Evolutionary conservation across 2,888 invertebrate genomes (phyloP).

Genomic region (Danaus chrysippus): DNA sequence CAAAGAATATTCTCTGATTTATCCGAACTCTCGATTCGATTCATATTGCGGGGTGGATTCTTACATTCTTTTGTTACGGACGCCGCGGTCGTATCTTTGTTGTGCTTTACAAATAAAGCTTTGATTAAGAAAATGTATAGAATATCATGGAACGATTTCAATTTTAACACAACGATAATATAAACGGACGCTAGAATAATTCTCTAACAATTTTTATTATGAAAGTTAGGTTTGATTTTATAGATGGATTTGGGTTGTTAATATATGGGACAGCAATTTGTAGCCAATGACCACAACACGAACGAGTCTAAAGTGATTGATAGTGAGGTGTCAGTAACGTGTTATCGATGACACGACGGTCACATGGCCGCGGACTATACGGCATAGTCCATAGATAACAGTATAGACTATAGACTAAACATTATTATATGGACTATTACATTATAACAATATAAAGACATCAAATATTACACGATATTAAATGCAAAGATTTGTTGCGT

Average conservation of each 20-base stretch:
- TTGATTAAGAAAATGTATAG: constrained; percentile 62
- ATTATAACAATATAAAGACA: no score
- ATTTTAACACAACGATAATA: neutral
- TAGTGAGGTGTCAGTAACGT: constrained; percentile 63
- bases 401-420: no score
- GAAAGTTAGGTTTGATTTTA: constrained; percentile 13
- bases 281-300: constrained; percentile 69
- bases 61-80: constrained; percentile 73
- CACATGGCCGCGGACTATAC: constrained; percentile 35
- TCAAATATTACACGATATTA: no score
- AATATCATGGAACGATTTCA: constrained; percentile 49
- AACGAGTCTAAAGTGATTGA: constrained; percentile 65
- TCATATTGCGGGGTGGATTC: constrained; percentile 65
- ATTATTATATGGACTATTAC: no score
- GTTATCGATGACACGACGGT: constrained; percentile 58
- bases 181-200: neutral
- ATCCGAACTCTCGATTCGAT: constrained; percentile 55
- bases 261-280: constrained; percentile 69
- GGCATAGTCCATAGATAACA: no score
- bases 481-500: neutral
- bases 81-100: constrained; percentile 65
- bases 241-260: constrained; percentile 45
- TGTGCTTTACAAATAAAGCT: constrained; percentile 60
- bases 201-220: neutral
- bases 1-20: constrained; percentile 60